Percentiles rank a stretch among this genome's conserved stretches.
Evolutionary conservation across 2,888 invertebrate species (phyloP).

Genomic region (Drosophila melanosoma): DNA sequence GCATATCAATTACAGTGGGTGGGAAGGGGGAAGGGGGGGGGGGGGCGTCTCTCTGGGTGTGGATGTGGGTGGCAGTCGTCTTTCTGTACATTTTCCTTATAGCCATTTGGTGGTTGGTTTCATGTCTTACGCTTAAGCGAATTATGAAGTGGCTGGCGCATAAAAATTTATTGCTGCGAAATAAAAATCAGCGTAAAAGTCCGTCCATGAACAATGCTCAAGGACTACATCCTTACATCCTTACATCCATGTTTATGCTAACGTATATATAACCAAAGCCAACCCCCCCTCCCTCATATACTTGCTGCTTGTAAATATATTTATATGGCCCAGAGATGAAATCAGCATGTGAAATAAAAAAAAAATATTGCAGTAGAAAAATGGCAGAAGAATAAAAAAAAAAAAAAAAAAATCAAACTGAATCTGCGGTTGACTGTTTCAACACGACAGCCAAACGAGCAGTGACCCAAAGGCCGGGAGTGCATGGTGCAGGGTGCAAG

Average conservation of each 20-base stretch:
- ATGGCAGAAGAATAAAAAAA: constrained; percentile 7
- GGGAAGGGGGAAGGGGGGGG: constrained; percentile 1
- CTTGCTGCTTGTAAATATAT: constrained; percentile 6
- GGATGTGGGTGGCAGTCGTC: not conserved
- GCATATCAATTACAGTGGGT: constrained; percentile 46
- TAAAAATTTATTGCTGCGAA: constrained; percentile 83
- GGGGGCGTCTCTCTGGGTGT: not conserved
- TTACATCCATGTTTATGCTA: constrained; percentile 61
- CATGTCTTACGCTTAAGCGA: constrained; percentile 75
- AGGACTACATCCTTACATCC: constrained; percentile 63
- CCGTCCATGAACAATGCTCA: constrained; percentile 58
- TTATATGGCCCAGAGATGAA: constrained; percentile 62
- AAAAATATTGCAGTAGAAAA: constrained; percentile 4
- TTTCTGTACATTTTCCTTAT: not conserved
- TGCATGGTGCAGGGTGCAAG: not conserved
- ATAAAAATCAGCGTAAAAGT: constrained; percentile 82
- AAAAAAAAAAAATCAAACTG: constrained; percentile 49
- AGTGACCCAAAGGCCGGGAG: constrained; percentile 18
- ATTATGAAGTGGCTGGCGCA: constrained; percentile 83
- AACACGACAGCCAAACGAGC: constrained; percentile 28
- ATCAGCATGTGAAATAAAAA: constrained; percentile 78
- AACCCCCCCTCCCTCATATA: not conserved
- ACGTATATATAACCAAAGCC: constrained; percentile 5
- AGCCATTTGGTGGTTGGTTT: constrained; percentile 42
- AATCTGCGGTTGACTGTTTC: constrained; percentile 67